A percentile compares a stretch with the other conserved stretches of the same genome.
phyloP scores from a whole-genome alignment of 1,140 invertebrate species.

The Drosophila bifasciata region DNA sequence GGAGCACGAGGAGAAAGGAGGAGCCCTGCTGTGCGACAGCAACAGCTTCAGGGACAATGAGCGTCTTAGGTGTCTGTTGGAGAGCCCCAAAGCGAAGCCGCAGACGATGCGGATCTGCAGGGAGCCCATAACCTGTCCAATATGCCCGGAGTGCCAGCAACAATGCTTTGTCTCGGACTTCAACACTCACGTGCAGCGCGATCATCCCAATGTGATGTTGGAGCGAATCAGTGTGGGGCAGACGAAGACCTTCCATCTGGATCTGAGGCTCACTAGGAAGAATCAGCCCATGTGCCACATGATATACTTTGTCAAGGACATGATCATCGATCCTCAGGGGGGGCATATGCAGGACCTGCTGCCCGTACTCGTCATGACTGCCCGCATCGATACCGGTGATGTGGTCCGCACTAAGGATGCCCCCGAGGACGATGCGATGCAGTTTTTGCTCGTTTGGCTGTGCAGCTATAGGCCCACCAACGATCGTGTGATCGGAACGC shows the following conservation, averaged over 20 bases:
- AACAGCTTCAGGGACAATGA: no score
- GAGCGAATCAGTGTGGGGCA: conserved; percentile 46
- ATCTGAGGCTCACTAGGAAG: conserved; percentile 25
- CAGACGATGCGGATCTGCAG: conserved; percentile 36
- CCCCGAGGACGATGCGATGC: no score
- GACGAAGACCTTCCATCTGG: conserved; percentile 68
- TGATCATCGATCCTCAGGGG: conserved; percentile 38
- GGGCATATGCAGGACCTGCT: conserved; percentile 41
- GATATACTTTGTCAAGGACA: conserved; percentile 58
- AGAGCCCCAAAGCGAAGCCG: neutral
- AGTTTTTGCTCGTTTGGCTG: conserved; percentile 62
- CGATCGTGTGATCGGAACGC: conserved; percentile 24
- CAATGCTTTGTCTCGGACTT: conserved; percentile 66
- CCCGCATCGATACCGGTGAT: conserved; percentile 29
- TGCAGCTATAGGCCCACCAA: conserved; percentile 42
- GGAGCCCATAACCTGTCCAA: conserved; percentile 49
- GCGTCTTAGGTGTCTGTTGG: no score
- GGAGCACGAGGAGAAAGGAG: no score
- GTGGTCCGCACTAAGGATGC: neutral
- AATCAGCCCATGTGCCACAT: conserved; percentile 60
- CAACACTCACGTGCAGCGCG: conserved; percentile 50
- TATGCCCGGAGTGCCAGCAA: conserved; percentile 45
- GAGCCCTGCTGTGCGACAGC: no score
- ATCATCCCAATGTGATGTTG: conserved; percentile 57
- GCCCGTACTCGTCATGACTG: conserved; percentile 64